Conservation (phyloP, 2,113 vertebrate species). For the Thamnaconus septentrionalis region DNA sequence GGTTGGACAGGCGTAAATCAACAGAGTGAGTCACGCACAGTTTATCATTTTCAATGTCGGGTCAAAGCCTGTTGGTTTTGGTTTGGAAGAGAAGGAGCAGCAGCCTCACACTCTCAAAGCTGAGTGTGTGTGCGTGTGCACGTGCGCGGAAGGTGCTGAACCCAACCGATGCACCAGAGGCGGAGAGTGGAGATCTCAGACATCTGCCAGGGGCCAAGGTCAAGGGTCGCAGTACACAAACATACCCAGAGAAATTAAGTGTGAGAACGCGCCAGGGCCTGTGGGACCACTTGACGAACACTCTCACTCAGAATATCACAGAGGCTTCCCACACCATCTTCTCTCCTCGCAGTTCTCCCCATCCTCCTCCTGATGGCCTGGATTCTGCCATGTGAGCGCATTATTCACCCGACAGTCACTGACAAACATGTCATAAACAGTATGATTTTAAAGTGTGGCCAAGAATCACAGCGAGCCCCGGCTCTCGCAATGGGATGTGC, state of each 20-base stretch:
- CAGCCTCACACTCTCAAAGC: conserved; percentile 10
- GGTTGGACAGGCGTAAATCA: conserved; percentile 43
- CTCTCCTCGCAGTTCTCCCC: background rate
- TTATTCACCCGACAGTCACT: conserved; percentile 15
- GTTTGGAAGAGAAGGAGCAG: conserved; percentile 32
- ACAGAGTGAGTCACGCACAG: conserved; percentile 27
- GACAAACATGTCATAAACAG: conserved; percentile 15
- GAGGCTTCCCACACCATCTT: conserved; percentile 3
- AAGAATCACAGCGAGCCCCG: background rate
- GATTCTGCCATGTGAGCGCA: background rate
- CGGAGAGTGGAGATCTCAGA: conserved; percentile 47
- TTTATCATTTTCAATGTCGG: conserved; percentile 50
- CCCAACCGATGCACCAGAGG: conserved; percentile 50
- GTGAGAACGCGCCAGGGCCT: conserved; percentile 26
- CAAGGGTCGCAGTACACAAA: conserved; percentile 62
- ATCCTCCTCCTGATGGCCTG: background rate
- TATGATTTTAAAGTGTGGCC: background rate
- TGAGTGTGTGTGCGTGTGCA: conserved; percentile 19
- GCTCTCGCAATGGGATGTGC: no score
- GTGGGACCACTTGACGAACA: conserved; percentile 56
- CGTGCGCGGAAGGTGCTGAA: conserved; percentile 39
- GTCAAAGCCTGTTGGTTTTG: conserved; percentile 29
- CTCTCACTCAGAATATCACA: conserved; percentile 35
- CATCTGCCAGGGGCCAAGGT: conserved; percentile 52
- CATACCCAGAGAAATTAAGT: conserved; percentile 61